phyloP scores from a whole-genome alignment of 2,797 vertebrate genomes.

The Anabacerthia variegaticeps region DNA sequence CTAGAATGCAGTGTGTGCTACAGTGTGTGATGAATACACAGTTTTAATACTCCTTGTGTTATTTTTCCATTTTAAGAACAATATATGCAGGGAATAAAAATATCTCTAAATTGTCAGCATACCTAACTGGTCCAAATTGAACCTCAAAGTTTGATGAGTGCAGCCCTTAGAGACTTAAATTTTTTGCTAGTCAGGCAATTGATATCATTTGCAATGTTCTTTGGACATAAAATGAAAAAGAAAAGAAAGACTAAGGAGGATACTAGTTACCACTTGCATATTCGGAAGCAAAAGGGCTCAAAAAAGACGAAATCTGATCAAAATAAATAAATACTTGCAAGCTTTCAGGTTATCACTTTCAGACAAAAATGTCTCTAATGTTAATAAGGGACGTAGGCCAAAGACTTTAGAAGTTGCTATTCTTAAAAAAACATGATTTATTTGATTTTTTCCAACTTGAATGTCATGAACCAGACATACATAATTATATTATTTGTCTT shows the following conservation, averaged over 20 bases:
- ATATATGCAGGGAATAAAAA: neutral
- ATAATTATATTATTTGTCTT: constrained; percentile 83
- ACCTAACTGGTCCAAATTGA: neutral
- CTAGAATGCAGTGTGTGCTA: neutral
- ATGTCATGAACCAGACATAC: constrained; percentile 77
- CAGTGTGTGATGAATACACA: neutral
- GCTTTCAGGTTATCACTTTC: constrained; percentile 68
- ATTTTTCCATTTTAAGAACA: neutral
- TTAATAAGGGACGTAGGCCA: constrained; percentile 58
- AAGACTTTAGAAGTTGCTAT: constrained; percentile 63
- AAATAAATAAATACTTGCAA: constrained; percentile 67
- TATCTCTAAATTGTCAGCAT: neutral
- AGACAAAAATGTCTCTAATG: constrained; percentile 65
- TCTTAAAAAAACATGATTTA: constrained; percentile 59
- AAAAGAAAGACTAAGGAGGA: neutral
- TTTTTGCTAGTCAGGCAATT: neutral
- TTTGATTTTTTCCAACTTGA: constrained; percentile 61
- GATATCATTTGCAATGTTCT: neutral
- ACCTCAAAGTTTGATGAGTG: neutral
- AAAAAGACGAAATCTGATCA: constrained; percentile 56
- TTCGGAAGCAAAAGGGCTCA: neutral
- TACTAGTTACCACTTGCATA: neutral
- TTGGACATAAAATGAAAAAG: neutral
- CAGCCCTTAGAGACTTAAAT: neutral
- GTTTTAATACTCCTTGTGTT: neutral